These are phyloP conservation scores for Fringilla coelebs DNA, from an alignment of 2,797 vertebrate genomes.

Conservation along the genomic window DNA sequence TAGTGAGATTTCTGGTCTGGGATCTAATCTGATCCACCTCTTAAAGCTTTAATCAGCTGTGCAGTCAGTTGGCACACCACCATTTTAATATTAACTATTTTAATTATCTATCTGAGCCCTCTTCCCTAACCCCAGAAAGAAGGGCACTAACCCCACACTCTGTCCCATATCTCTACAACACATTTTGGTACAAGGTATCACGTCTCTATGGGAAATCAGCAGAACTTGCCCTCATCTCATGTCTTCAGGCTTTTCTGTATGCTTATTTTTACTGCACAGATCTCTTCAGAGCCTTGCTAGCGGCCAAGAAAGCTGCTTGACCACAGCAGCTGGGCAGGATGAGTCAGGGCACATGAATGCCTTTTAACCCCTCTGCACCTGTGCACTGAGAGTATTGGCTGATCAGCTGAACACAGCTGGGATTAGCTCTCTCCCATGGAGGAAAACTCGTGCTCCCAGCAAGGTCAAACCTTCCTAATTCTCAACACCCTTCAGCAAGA, in stretches of 20 bases:
- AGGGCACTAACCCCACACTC: background rate
- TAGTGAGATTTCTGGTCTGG: background rate
- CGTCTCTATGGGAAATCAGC: background rate
- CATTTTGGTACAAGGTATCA: background rate
- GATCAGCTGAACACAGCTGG: background rate
- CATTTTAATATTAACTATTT: background rate
- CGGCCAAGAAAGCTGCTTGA: constrained; percentile 13
- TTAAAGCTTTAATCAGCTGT: background rate
- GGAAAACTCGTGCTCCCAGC: background rate
- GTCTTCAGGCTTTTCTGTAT: background rate
- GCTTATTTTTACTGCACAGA: background rate
- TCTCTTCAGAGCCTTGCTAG: background rate
- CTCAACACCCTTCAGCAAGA: background rate
- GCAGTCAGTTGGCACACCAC: background rate
- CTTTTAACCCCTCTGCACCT: constrained; percentile 29
- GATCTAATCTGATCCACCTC: background rate
- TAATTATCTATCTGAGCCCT: rapidly evolving
- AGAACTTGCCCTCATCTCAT: background rate
- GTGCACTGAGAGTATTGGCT: rapidly evolving
- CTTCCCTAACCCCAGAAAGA: background rate
- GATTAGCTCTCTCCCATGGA: background rate
- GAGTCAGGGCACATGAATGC: constrained; percentile 37
- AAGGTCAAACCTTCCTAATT: background rate
- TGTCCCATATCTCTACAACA: background rate
- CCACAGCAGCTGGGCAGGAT: constrained; percentile 27